phyloP scores from a whole-genome alignment of 2,113 vertebrate genomes.

The Balaenoptera acutorostrata region DNA sequence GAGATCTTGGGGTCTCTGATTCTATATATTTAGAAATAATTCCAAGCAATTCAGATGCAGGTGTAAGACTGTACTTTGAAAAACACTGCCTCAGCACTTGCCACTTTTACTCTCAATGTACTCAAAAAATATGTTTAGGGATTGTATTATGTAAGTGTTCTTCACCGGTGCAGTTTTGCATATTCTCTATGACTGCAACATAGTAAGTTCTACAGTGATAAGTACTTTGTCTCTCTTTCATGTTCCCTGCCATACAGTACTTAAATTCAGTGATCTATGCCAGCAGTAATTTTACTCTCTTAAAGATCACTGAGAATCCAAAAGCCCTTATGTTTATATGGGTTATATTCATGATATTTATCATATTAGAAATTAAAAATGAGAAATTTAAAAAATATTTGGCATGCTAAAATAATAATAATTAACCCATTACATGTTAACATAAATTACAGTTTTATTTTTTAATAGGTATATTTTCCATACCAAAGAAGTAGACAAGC shows the following conservation, averaged over 20 bases:
- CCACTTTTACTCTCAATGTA: neutral
- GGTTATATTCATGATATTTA: neutral
- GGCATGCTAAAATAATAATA: conserved; percentile 14
- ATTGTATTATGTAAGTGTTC: neutral
- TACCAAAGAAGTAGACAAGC: neutral
- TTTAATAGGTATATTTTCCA: neutral
- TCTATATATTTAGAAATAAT: neutral
- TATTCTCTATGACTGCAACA: neutral
- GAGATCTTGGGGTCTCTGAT: neutral
- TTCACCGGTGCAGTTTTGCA: neutral
- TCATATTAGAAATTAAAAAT: neutral
- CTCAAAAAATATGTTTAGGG: neutral
- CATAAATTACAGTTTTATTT: neutral
- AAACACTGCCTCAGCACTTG: neutral
- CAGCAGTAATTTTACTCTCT: neutral
- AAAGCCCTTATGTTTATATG: neutral
- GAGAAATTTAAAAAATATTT: neutral
- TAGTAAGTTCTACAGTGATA: neutral
- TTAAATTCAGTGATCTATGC: neutral
- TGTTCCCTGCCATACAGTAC: neutral
- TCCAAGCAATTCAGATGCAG: neutral
- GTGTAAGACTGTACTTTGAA: neutral
- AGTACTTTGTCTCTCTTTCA: neutral
- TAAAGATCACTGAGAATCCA: neutral
- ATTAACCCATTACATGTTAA: neutral